These are phyloP conservation scores for Corella eumyota DNA, from an alignment of 23 tunicate genomes.

Conservation along the genomic window DNA sequence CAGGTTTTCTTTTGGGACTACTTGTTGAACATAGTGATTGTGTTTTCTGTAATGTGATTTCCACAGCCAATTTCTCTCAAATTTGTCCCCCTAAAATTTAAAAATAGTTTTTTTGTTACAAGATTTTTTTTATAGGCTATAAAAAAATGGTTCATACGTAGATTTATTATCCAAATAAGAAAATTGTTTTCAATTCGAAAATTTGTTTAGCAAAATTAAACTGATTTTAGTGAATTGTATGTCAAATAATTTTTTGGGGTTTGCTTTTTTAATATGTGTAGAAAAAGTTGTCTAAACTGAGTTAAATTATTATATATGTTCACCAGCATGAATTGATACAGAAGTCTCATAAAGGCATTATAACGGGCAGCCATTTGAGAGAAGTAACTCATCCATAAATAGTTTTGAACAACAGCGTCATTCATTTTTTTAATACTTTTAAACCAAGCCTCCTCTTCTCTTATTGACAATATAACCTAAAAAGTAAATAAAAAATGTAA, in stretches of 20 bases:
- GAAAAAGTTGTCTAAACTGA: too few relatives aligned
- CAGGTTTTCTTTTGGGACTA: conserved; percentile 30
- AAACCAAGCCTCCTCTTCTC: conserved; percentile 40
- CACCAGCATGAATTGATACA: conserved; percentile 30
- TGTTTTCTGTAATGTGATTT: conserved; percentile 39
- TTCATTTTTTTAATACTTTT: conserved; percentile 45
- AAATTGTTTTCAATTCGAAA: too few relatives aligned
- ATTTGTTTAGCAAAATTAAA: too few relatives aligned
- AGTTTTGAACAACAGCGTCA: not conserved
- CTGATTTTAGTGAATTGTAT: too few relatives aligned
- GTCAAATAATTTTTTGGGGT: too few relatives aligned
- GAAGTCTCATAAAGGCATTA: conserved; percentile 19
- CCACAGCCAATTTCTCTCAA: conserved; percentile 33
- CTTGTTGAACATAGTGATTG: conserved; percentile 32
- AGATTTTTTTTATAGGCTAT: not conserved
- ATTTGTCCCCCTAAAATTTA: conserved; percentile 14
- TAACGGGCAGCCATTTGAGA: conserved; percentile 8
- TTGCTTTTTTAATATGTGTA: too few relatives aligned
- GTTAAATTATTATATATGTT: too few relatives aligned
- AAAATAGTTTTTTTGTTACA: not conserved
- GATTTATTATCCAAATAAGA: too few relatives aligned
- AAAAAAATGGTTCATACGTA: not conserved
- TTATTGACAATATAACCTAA: conserved; percentile 25
- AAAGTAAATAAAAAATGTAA: not conserved
- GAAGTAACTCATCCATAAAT: conserved; percentile 30